phyloP scores from a whole-genome alignment of 2,888 invertebrate genomes.

The Vanessa cardui region DNA sequence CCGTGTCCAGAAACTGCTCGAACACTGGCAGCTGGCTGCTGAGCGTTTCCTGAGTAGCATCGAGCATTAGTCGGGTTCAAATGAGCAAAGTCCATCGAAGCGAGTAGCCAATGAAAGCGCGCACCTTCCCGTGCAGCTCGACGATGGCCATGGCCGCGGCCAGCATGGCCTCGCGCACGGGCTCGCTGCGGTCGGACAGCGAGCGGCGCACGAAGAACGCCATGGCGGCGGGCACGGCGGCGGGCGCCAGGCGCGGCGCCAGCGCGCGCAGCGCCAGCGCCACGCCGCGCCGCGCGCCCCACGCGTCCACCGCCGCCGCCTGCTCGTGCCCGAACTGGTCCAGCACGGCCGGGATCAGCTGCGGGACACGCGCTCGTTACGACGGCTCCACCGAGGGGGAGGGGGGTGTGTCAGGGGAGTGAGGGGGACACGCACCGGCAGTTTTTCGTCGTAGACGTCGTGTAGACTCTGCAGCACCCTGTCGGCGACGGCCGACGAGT shows the following conservation, averaged over 20 bases:
- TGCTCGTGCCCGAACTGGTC: constrained; percentile 96
- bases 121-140: constrained; percentile 94
- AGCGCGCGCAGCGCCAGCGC: constrained; percentile 92
- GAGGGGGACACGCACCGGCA: constrained; percentile 79
- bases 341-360: constrained; percentile 91
- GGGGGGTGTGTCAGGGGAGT: neutral
- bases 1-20: constrained; percentile 95
- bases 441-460: constrained; percentile 88
- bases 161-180: constrained; percentile 94
- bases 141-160: constrained; percentile 96
- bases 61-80: too few relatives aligned
- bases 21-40: constrained; percentile 93
- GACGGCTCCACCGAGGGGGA: neutral
- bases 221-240: constrained; percentile 87
- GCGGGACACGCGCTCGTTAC: constrained; percentile 17
- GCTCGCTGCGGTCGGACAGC: constrained; percentile 91
- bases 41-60: constrained; percentile 21
- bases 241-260: constrained; percentile 86
- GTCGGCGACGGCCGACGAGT: constrained; percentile 49
- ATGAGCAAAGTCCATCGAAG: too few relatives aligned
- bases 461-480: constrained; percentile 85
- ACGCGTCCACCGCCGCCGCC: constrained; percentile 93
- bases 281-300: constrained; percentile 94
- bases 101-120: too few relatives aligned
- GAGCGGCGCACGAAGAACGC: constrained; percentile 93